Evolutionary conservation across 2,797 vertebrate genomes (phyloP).

Genomic region (Bryconaethiops microstoma): DNA sequence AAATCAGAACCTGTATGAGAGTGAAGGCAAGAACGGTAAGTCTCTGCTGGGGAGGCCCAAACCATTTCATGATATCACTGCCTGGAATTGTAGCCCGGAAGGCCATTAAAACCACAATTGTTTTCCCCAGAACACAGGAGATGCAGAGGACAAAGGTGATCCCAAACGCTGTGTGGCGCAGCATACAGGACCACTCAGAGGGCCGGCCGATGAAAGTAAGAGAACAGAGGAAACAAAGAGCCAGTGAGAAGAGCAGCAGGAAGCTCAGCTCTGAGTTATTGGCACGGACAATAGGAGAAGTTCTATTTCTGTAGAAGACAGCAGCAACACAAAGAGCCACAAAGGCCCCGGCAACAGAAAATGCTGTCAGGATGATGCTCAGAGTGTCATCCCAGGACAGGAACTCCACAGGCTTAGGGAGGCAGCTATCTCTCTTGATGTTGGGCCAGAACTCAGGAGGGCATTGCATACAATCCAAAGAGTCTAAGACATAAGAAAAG

Average conservation of each 20-base stretch:
- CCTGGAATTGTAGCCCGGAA: background rate
- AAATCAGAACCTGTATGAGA: background rate
- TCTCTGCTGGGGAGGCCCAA: background rate
- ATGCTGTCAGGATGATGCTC: constrained; percentile 43
- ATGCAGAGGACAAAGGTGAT: background rate
- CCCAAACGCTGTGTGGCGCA: background rate
- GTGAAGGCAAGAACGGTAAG: background rate
- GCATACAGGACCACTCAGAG: too few species aligned
- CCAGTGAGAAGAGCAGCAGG: constrained; percentile 37
- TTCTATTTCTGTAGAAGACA: constrained; percentile 40
- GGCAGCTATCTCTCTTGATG: constrained; percentile 57
- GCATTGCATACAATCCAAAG: constrained; percentile 66
- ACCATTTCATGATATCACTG: background rate
- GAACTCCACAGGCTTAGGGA: constrained; percentile 66
- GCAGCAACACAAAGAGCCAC: constrained; percentile 31
- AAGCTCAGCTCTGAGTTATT: constrained; percentile 73
- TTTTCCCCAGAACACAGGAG: background rate
- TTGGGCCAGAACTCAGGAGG: constrained; percentile 69
- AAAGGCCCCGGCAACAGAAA: constrained; percentile 45
- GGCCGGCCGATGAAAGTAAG: too few species aligned
- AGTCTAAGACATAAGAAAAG: constrained; percentile 63
- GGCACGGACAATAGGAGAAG: constrained; percentile 39
- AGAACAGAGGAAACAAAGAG: too few species aligned
- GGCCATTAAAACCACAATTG: background rate
- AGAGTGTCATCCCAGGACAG: constrained; percentile 52